phyloP scores from a whole-genome alignment of 2,797 vertebrate genomes.

The Sparus aurata region DNA sequence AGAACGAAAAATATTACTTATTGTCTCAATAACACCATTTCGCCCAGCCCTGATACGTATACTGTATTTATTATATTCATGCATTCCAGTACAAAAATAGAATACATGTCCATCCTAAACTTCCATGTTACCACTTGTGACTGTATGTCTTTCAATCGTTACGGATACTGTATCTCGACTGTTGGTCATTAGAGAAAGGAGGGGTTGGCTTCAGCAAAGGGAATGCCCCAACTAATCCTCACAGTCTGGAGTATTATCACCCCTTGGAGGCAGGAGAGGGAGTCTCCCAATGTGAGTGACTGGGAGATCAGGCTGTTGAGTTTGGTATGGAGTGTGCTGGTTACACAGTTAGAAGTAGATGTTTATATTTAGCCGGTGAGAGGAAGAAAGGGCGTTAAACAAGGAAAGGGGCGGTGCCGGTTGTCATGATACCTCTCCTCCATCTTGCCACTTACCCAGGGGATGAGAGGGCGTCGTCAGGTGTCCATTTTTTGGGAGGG shows the following conservation, averaged over 20 bases:
- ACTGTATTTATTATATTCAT: not conserved
- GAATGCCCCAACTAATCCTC: constrained; percentile 65
- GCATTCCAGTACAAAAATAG: not conserved
- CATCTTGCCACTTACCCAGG: constrained; percentile 54
- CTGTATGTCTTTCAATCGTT: constrained; percentile 53
- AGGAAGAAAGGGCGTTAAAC: constrained; percentile 47
- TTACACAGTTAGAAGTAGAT: constrained; percentile 48
- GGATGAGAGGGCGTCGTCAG: constrained; percentile 44
- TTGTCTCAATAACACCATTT: no score
- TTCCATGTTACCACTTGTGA: constrained; percentile 30
- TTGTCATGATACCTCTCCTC: constrained; percentile 41
- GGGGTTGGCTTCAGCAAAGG: constrained; percentile 31
- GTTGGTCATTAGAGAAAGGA: constrained; percentile 16
- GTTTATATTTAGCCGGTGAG: constrained; percentile 76
- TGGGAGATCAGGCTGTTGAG: constrained; percentile 3
- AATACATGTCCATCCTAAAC: no score
- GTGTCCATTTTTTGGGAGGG: constrained; percentile 45
- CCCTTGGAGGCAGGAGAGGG: constrained; percentile 38
- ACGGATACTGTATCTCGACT: constrained; percentile 45
- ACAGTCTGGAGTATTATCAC: constrained; percentile 67
- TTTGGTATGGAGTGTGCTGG: constrained; percentile 23
- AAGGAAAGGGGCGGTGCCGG: constrained; percentile 37
- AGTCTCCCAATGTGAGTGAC: constrained; percentile 19
- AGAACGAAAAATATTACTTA: no score
- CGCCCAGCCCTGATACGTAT: no score